Conservation (phyloP, 2,113 vertebrate genomes). For the Abramis brama region DNA sequence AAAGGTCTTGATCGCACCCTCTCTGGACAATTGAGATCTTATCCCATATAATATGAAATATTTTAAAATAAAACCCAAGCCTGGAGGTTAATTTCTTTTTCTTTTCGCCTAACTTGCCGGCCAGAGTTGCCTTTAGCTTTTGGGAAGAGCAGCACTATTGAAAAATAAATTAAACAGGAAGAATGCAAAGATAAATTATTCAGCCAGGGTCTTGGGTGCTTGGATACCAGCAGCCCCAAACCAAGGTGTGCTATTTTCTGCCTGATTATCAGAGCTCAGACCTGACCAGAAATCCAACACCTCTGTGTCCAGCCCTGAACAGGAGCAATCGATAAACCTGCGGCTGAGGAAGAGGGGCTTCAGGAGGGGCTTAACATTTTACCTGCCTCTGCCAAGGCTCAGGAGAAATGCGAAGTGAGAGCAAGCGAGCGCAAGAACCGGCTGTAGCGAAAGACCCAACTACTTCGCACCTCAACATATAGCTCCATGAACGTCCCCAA, state of each 20-base stretch:
- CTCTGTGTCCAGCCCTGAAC: slow-evolving; percentile 52
- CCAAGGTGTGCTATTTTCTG: slow-evolving; percentile 65
- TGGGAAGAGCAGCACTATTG: slow-evolving; percentile 66
- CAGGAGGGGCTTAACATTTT: slow-evolving; percentile 53
- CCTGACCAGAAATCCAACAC: slow-evolving; percentile 67
- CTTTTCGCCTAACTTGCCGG: slow-evolving; percentile 64
- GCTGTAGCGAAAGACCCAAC: neutral
- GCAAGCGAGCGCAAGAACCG: neutral
- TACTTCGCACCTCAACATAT: slow-evolving; percentile 28
- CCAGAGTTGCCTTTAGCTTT: slow-evolving; percentile 65
- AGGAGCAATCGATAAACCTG: slow-evolving; percentile 60
- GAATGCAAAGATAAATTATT: slow-evolving; percentile 79
- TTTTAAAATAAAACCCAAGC: slow-evolving; percentile 69
- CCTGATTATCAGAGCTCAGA: slow-evolving; percentile 72
- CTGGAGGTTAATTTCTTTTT: slow-evolving; percentile 59
- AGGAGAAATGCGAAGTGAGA: slow-evolving; percentile 37
- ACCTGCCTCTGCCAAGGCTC: slow-evolving; percentile 65
- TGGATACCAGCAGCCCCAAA: slow-evolving; percentile 65
- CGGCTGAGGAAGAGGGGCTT: slow-evolving; percentile 63
- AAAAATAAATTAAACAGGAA: slow-evolving; percentile 76
- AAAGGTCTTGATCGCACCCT: slow-evolving; percentile 71
- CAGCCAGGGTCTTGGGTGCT: slow-evolving; percentile 66
- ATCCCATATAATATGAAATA: slow-evolving; percentile 69
- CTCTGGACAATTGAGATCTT: slow-evolving; percentile 72
- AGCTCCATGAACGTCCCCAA: slow-evolving; percentile 39